phyloP scores from a whole-genome alignment of 2,113 vertebrate species.

The Anarrhichthys ocellatus region DNA sequence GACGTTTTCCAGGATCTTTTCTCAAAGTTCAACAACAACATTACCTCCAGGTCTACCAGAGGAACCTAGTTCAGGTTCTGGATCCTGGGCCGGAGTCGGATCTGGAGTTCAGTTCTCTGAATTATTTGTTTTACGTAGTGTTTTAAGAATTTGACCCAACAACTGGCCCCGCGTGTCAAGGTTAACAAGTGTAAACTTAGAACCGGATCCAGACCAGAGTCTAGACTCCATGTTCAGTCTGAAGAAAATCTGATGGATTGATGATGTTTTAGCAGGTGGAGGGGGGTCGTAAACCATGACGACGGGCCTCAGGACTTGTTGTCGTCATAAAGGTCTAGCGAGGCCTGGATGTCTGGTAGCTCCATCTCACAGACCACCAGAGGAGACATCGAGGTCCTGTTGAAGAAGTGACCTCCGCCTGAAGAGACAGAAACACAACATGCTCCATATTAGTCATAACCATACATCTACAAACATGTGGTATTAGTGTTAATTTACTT shows the following conservation, averaged over 20 bases:
- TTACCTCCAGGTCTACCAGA: background rate
- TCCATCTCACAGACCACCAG: constrained; percentile 92
- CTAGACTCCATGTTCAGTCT: constrained; percentile 12
- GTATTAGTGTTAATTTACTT: no score
- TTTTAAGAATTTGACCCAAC: background rate
- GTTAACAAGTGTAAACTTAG: background rate
- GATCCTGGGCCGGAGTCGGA: background rate
- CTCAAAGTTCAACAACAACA: background rate
- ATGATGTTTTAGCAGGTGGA: constrained; percentile 22
- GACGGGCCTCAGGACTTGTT: constrained; percentile 92
- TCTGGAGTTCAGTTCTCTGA: background rate
- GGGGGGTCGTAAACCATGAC: constrained; percentile 12
- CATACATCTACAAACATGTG: background rate
- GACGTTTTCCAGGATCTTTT: background rate
- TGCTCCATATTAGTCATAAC: background rate
- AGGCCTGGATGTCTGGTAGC: constrained; percentile 92
- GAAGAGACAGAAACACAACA: background rate
- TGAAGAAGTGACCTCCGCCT: constrained; percentile 93
- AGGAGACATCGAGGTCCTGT: constrained; percentile 89
- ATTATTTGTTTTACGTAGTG: background rate
- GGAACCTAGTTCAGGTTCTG: background rate
- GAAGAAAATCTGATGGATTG: constrained; percentile 15
- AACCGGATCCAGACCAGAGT: background rate
- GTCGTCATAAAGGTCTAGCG: constrained; percentile 92
- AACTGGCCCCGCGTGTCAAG: background rate